phyloP scores from a whole-genome alignment of 2,888 invertebrate genomes.

The Aphidoletes aphidimyza region DNA sequence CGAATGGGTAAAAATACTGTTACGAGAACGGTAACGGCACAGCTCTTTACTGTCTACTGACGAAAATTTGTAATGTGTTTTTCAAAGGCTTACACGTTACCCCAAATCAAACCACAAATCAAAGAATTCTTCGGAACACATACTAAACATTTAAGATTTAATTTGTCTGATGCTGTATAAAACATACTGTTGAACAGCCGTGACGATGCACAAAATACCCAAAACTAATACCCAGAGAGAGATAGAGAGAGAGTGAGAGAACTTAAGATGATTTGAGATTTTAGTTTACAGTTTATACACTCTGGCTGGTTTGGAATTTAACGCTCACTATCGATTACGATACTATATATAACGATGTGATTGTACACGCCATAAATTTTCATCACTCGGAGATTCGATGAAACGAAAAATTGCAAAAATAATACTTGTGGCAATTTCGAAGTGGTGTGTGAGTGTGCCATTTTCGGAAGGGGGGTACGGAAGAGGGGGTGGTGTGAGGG shows the following conservation, averaged over 20 bases:
- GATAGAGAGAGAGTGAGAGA: no score
- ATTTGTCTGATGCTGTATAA: not conserved
- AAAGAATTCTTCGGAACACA: conserved; percentile 8
- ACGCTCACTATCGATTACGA: no score
- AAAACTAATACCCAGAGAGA: no score
- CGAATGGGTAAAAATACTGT: conserved; percentile 17
- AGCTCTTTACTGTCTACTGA: no score
- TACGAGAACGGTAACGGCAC: no score
- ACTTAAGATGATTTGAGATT: not conserved
- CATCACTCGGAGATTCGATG: conserved; percentile 17
- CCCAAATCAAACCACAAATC: not conserved
- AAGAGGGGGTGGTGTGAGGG: not conserved
- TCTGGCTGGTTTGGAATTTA: no score
- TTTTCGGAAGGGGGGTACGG: not conserved
- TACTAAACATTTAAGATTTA: conserved; percentile 30
- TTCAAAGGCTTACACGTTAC: not conserved
- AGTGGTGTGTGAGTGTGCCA: not conserved
- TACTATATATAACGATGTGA: no score
- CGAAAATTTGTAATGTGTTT: not conserved
- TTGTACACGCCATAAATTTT: not conserved
- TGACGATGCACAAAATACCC: not conserved
- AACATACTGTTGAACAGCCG: not conserved
- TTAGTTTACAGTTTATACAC: conserved; percentile 11
- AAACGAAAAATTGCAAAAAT: not conserved
- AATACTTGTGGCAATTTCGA: not conserved